A percentile compares a stretch with the other conserved stretches of the same genome.
Conservation (phyloP, 2,113 vertebrate species). For the Lethenteron camtschaticum region DNA sequence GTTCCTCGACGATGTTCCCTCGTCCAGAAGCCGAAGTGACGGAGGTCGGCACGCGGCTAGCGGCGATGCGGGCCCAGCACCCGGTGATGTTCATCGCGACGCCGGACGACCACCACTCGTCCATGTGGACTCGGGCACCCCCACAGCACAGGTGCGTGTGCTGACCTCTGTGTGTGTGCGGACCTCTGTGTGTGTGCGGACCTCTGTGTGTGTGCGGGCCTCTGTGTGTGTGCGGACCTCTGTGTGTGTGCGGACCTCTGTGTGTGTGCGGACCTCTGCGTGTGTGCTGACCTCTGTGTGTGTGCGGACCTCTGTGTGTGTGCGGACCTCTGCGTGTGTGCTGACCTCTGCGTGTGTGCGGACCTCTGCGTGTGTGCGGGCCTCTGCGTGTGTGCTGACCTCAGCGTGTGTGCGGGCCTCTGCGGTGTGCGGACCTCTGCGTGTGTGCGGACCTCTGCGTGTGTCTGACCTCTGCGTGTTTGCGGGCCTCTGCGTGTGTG, state of each 20-base stretch:
- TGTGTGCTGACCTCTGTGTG: not conserved
- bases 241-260: not conserved
- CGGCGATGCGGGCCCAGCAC: slow-evolving; percentile 35
- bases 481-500: no score
- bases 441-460: no score
- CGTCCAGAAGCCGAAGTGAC: slow-evolving; percentile 36
- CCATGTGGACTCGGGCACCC: slow-evolving; percentile 58
- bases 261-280: not conserved
- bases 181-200: not conserved
- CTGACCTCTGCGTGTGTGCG: no score
- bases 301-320: accelerated
- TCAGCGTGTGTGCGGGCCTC: not conserved
- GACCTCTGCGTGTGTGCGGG: no score
- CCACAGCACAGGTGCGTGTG: slow-evolving; percentile 44
- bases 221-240: not conserved
- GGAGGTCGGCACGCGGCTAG: slow-evolving; percentile 59
- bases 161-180: not conserved
- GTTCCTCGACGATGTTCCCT: not conserved
- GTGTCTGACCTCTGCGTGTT: no score
- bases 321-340: not conserved
- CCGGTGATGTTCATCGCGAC: slow-evolving; percentile 69
- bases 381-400: not conserved
- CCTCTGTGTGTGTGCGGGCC: not conserved
- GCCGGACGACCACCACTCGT: slow-evolving; percentile 47
- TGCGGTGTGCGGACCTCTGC: no score